phyloP scores from a whole-genome alignment of 2,113 vertebrate genomes.

The Lepus europaeus region DNA sequence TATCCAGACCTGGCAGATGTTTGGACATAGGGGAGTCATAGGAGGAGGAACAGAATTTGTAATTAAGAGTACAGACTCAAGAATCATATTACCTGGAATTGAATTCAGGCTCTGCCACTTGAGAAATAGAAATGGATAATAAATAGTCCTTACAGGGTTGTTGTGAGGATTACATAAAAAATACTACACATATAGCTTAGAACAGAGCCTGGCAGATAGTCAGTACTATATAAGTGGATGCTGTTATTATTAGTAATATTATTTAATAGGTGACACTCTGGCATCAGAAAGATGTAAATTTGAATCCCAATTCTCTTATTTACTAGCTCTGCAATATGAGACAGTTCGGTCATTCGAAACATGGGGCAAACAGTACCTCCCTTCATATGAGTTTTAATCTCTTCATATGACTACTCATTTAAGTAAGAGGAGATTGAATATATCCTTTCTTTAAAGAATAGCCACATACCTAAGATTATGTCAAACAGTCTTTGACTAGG shows the following conservation, averaged over 20 bases:
- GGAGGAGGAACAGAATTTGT: background rate
- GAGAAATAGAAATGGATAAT: conserved; percentile 14
- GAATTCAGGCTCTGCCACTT: background rate
- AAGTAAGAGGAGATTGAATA: conserved; percentile 44
- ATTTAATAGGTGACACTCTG: conserved; percentile 30
- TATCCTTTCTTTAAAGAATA: conserved; percentile 33
- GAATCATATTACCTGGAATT: conserved; percentile 6
- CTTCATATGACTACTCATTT: background rate
- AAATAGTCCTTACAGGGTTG: conserved; percentile 25
- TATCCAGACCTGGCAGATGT: conserved; percentile 21
- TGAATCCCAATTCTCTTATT: conserved; percentile 50
- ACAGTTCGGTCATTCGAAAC: conserved; percentile 36
- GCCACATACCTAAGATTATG: conserved; percentile 26
- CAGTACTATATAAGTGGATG: conserved; percentile 7
- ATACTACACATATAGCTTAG: background rate
- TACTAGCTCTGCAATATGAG: conserved; percentile 39
- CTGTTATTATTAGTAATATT: conserved; percentile 41
- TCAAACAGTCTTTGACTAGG: background rate
- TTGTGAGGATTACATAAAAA: conserved; percentile 35
- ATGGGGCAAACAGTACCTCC: conserved; percentile 41
- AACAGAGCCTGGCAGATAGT: background rate
- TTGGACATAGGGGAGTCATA: background rate
- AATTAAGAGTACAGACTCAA: conserved; percentile 49
- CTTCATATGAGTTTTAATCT: conserved; percentile 13
- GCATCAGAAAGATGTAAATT: conserved; percentile 25